Base-by-base conservation (phyloP, 2,888 invertebrate genomes). In the Poecilobothrus nobilitatus region DNA sequence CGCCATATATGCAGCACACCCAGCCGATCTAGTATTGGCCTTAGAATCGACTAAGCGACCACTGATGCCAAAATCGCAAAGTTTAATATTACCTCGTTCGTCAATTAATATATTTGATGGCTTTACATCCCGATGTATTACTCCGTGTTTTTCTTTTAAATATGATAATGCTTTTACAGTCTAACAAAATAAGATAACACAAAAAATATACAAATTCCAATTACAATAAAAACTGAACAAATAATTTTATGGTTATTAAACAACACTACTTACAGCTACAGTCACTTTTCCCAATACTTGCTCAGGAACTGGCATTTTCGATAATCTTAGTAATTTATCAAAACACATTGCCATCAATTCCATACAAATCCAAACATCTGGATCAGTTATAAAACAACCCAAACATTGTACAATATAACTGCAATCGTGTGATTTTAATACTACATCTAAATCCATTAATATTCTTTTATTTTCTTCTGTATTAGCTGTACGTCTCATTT, bases 361-460 rank as follows among this genome's bases (percentile, higher is more conserved):
- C 99, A 99, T 99, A 81, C 98, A 99, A 79, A 99, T 98, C 96
- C 98, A 98, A 0, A 99, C 97, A 81, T 98, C 97, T 1, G 94
- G 91, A 79, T 95, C 94, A 0, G 95, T 96, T 68, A 99, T 96
- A 83, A 99, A 97, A 84, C 96, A 97, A 63, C 99, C 99, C 77
- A 95, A 87, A 81, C 97, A 99, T 80, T 95, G 89, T 75, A 99
- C 98, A 75, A 99, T 99, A 83, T 92, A 97, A 61, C 92, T 92
- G 83, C 97, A 98, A 82, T 95, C 96, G 77, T 96, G 94, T 27
- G 97, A 97, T 74, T 97, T 92, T n/a, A 97, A 87, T 69, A 99
- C 97, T 66, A 99, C 97, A 82, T 98, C 97, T 73, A 99, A 86
- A 83, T 99, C 99, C 97, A 97, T 98, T 68, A 97, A 91, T 74